A percentile compares a stretch with the other conserved stretches of the same genome.
phyloP scores from a whole-genome alignment of 2,113 vertebrate species.

The Pungitius pungitius region DNA sequence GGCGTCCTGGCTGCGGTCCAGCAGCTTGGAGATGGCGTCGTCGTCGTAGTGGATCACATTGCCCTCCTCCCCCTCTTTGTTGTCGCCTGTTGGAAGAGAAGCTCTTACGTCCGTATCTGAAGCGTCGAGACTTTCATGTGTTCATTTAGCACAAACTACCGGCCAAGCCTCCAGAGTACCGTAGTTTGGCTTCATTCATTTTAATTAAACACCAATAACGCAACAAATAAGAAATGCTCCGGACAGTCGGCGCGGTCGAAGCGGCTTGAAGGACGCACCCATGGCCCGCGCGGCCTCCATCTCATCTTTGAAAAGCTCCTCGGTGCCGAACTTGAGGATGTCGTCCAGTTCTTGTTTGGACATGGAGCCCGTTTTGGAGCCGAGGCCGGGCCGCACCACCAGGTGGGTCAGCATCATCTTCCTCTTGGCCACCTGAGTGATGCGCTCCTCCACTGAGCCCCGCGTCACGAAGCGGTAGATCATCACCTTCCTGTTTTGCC shows the following conservation, averaged over 20 bases:
- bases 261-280: slow-evolving; percentile 43
- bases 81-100: slow-evolving; percentile 83
- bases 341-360: slow-evolving; percentile 98
- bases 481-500: slow-evolving; percentile 99
- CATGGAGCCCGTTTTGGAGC: slow-evolving; percentile 98
- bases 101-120: neutral
- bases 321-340: slow-evolving; percentile 97
- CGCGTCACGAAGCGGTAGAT: slow-evolving; percentile 98
- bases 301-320: slow-evolving; percentile 98
- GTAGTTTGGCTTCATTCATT: too few species aligned
- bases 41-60: slow-evolving; percentile 98
- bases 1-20: slow-evolving; percentile 94
- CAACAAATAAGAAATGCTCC: too few species aligned
- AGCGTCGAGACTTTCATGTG: neutral
- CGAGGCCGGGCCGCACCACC: slow-evolving; percentile 94
- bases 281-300: slow-evolving; percentile 85
- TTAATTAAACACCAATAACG: too few species aligned
- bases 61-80: slow-evolving; percentile 94
- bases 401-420: slow-evolving; percentile 99
- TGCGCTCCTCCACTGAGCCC: slow-evolving; percentile 95
- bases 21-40: slow-evolving; percentile 93
- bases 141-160: too few species aligned
- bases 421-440: slow-evolving; percentile 98
- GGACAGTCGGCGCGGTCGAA: too few species aligned
- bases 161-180: too few species aligned